phyloP scores from a whole-genome alignment of 2,797 vertebrate genomes.

The Aplochiton taeniatus region DNA sequence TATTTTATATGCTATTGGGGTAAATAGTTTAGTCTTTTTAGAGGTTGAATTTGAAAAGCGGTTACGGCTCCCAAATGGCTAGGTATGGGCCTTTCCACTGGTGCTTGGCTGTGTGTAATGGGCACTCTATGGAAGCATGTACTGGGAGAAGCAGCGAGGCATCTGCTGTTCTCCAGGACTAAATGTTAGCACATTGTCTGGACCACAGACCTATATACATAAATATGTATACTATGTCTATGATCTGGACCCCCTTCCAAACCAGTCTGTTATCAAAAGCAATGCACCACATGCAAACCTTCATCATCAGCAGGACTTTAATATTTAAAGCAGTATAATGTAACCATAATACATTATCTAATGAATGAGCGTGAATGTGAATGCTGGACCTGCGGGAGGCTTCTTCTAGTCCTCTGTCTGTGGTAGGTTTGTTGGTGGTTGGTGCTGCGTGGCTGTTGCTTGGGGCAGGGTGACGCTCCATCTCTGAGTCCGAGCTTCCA shows the following conservation, averaged over 20 bases:
- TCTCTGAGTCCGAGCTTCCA: conserved; percentile 24
- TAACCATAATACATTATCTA: background rate
- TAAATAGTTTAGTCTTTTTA: conserved; percentile 50
- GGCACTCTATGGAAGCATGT: conserved; percentile 37
- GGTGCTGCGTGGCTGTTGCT: conserved; percentile 33
- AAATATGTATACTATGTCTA: background rate
- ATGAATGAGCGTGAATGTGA: too few species aligned
- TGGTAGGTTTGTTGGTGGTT: conserved; percentile 1
- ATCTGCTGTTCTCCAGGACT: conserved; percentile 54
- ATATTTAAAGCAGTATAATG: background rate
- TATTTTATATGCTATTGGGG: conserved; percentile 38
- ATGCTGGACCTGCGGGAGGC: conserved; percentile 12
- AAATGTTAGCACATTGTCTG: conserved; percentile 70
- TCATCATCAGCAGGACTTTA: background rate
- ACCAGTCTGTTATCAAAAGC: conserved; percentile 28
- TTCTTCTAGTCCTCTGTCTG: background rate
- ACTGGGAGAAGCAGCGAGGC: conserved; percentile 42
- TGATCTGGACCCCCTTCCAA: conserved; percentile 32
- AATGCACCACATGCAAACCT: conserved; percentile 9
- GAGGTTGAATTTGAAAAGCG: conserved; percentile 61
- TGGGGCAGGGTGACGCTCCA: conserved; percentile 21
- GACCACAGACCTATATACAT: too few species aligned
- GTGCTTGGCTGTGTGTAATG: conserved; percentile 53
- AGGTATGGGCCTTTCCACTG: conserved; percentile 65
- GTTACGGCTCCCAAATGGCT: conserved; percentile 52